phyloP scores from a whole-genome alignment of 2,797 vertebrate species.

The Acipenser ruthenus region DNA sequence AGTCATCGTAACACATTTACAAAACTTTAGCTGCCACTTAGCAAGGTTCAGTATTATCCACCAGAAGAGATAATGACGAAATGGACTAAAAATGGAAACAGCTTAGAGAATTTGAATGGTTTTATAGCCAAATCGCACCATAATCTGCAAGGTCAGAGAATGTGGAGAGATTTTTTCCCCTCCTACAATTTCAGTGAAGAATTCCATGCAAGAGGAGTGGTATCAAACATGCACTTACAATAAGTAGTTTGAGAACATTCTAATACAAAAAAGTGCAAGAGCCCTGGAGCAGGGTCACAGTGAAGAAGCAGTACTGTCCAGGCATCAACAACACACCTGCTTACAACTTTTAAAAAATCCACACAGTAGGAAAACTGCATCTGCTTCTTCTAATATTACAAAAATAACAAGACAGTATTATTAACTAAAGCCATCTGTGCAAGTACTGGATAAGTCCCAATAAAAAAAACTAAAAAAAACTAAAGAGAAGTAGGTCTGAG shows the following conservation, averaged over 20 bases:
- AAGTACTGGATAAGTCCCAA: too few relatives aligned
- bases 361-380: too few relatives aligned
- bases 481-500: too few relatives aligned
- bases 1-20: too few relatives aligned
- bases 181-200: slow-evolving; percentile 36
- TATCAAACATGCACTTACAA: slow-evolving; percentile 79
- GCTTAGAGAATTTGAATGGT: slow-evolving; percentile 31
- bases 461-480: too few relatives aligned
- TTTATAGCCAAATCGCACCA: slow-evolving; percentile 32
- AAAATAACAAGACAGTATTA: too few relatives aligned
- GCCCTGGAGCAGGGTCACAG: slow-evolving; percentile 41
- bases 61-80: slow-evolving; percentile 39
- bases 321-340: slow-evolving; percentile 40
- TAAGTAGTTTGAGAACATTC: slow-evolving; percentile 52
- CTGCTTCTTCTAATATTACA: too few relatives aligned
- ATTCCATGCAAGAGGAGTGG: slow-evolving; percentile 74
- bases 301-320: slow-evolving; percentile 79
- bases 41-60: slow-evolving; percentile 55
- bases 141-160: slow-evolving; percentile 27
- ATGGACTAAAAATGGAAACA: slow-evolving; percentile 42
- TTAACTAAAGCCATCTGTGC: too few relatives aligned
- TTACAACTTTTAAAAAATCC: slow-evolving; percentile 10
- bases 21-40: slow-evolving; percentile 47
- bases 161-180: slow-evolving; percentile 33
- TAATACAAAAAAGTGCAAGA: slow-evolving; percentile 35